A percentile compares a stretch with the other conserved stretches of the same genome.
These are phyloP conservation scores for Clusia tigrina DNA, from an alignment of 2,888 invertebrate species.

Conservation along the genomic window DNA sequence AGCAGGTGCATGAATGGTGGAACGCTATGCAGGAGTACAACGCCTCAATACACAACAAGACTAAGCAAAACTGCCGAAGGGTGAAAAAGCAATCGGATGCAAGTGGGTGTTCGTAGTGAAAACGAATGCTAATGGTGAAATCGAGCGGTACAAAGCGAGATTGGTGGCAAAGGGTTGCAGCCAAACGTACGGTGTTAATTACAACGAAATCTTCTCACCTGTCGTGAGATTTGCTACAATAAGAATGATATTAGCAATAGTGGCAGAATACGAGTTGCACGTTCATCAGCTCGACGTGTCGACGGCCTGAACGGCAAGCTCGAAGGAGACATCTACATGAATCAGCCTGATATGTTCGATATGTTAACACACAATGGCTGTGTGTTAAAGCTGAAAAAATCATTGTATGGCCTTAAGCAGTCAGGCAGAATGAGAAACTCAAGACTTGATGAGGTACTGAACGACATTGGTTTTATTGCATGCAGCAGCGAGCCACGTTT, in stretches of 20 bases:
- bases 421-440: constrained; percentile 38
- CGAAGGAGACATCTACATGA: constrained; percentile 31
- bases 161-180: constrained; percentile 33
- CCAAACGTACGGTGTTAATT: constrained; percentile 8
- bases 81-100: constrained; percentile 29
- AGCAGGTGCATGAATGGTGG: no score
- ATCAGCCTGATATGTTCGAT: constrained; percentile 32
- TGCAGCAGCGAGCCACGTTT: constrained; percentile 34
- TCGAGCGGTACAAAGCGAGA: constrained; percentile 32
- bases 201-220: constrained; percentile 13
- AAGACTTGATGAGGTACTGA: constrained; percentile 30
- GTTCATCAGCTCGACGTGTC: constrained; percentile 16
- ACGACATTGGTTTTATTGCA: constrained; percentile 30
- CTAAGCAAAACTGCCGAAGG: no score
- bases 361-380: constrained; percentile 17
- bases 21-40: no score
- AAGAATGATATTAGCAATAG: constrained; percentile 12
- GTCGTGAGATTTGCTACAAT: constrained; percentile 9
- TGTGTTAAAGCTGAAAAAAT: constrained; percentile 37
- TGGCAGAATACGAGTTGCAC: constrained; percentile 3
- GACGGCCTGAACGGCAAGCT: constrained; percentile 13
- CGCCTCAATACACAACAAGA: background rate
- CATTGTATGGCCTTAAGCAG: constrained; percentile 41
- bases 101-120: constrained; percentile 39
- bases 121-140: constrained; percentile 25